Evolutionary conservation across 2,797 vertebrate genomes (phyloP), one percentile per base, ranked within the genome.

Genomic region (Acanthurus lineatus): DNA sequence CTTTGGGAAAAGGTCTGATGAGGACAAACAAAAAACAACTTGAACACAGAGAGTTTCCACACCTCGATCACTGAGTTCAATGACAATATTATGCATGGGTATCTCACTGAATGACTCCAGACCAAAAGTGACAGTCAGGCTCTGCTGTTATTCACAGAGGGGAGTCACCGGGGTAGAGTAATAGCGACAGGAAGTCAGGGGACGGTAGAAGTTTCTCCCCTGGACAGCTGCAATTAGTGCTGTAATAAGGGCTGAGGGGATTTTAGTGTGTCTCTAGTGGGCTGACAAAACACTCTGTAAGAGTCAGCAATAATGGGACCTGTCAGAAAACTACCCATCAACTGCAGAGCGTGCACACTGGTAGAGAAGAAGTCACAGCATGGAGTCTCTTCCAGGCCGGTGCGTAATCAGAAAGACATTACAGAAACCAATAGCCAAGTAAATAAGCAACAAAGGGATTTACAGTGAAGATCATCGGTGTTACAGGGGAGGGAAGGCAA

Each of bases 1-100:
- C 98, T 92, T 99, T 99, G 11, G 98, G 98, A 82, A 96, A 97
- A 1, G 97, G 98, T 91, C 98, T 99, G 73, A 97, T 97, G 82
- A 77, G 67, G 88, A 52, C 73, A 91, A 49, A 62, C 19, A 69
- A 82, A 72, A 66, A 42, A 51, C 0, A 87, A 72, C 45, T 38
- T 70, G 17, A 84, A 75, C 20, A 59, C 7, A 73, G 10, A 69
- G 49, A 11, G 19, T 51, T 51, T 20, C 40, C 71, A 69, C 25
- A 12, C 63, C n/a, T 20, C 6, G 6, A 2, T 15, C 25, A 69
- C 49, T 28, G 62, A 61, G 40, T 32, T 71, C 19, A 64, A 47
- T 12, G 25, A 80, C 65, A 77, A 35, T 9, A 70, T 22, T n/a
- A 40, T 87, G 65, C 75, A 80, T 75, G 82, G 77, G 76, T 63